phyloP scores from a whole-genome alignment of 2,888 invertebrate genomes.

The Acronicta aceris region DNA sequence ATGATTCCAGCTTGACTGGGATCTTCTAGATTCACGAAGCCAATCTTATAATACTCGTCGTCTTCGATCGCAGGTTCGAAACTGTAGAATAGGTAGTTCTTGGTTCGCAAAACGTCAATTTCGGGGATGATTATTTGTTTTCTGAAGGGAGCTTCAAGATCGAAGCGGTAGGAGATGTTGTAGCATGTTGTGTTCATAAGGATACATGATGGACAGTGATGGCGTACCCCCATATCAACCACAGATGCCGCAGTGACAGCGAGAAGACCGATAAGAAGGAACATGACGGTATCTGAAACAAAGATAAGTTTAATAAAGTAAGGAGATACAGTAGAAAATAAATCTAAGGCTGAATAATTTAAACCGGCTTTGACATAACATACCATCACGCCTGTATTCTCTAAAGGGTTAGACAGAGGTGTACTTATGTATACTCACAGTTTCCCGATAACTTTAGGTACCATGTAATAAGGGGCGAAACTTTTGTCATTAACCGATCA shows the following conservation, averaged over 20 bases:
- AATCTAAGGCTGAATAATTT: too few relatives aligned
- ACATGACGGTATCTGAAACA: constrained; percentile 65
- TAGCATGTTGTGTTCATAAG: constrained; percentile 71
- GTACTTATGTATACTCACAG: too few relatives aligned
- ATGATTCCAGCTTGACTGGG: constrained; percentile 63
- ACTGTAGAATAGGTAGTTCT: constrained; percentile 74
- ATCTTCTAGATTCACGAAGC: constrained; percentile 73
- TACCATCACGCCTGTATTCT: too few relatives aligned
- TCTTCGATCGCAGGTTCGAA: constrained; percentile 79
- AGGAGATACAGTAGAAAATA: too few relatives aligned
- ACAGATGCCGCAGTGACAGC: constrained; percentile 56
- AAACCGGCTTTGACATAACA: too few relatives aligned
- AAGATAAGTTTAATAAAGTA: background rate
- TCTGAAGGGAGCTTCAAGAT: constrained; percentile 76
- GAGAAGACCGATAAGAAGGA: constrained; percentile 60
- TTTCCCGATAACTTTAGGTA: too few relatives aligned
- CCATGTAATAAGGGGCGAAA: too few relatives aligned
- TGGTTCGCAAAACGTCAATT: constrained; percentile 70
- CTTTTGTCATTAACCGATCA: too few relatives aligned
- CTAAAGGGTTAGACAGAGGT: too few relatives aligned
- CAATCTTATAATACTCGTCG: constrained; percentile 78
- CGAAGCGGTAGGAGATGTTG: constrained; percentile 71
- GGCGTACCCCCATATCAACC: constrained; percentile 31
- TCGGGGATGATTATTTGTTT: constrained; percentile 74
- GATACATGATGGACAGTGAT: constrained; percentile 69